Conservation (phyloP, 2,113 vertebrate genomes). For the Ceyx cyanopectus region DNA sequence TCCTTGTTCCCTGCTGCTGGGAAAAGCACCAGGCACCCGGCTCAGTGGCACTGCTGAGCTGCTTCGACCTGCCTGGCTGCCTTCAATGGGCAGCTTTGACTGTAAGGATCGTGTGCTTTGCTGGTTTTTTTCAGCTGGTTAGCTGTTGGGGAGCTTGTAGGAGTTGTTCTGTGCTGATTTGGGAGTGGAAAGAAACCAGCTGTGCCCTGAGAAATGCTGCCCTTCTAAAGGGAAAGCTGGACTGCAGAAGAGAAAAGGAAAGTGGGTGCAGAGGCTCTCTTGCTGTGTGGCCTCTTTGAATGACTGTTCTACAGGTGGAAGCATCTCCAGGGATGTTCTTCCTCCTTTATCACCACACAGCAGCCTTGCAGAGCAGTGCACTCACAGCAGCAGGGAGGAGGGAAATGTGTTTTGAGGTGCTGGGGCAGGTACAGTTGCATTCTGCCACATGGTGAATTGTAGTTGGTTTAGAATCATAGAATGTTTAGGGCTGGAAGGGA, state of each 20-base stretch:
- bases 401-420: neutral
- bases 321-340: neutral
- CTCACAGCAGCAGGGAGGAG: accelerated
- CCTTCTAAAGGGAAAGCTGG: neutral
- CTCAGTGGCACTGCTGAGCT: accelerated
- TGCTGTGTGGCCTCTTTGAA: accelerated
- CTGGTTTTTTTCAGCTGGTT: neutral
- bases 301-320: neutral
- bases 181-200: neutral
- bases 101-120: accelerated
- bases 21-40: neutral
- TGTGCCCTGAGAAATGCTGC: neutral
- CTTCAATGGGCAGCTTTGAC: accelerated
- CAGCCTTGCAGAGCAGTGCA: neutral
- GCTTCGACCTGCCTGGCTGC: neutral
- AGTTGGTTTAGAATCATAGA: too few species aligned
- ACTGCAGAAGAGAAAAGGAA: neutral
- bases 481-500: too few species aligned
- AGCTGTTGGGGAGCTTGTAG: neutral
- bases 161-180: neutral
- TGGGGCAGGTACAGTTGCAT: neutral
- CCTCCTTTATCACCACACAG: neutral
- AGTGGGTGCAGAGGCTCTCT: neutral
- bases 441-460: accelerated
- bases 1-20: neutral